phyloP scores from a whole-genome alignment of 1,140 invertebrate species.

The Mamestra configurata region DNA sequence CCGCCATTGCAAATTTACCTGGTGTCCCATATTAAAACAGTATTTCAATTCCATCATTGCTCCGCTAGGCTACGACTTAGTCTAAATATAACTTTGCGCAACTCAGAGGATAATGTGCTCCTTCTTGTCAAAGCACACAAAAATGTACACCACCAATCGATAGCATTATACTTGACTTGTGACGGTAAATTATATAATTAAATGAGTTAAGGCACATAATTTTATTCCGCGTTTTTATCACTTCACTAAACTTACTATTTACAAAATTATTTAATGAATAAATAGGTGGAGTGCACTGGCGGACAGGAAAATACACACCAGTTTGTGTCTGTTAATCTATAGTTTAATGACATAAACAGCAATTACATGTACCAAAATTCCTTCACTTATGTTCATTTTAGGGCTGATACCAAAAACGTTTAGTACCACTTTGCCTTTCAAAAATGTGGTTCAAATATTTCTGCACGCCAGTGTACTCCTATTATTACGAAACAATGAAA shows the following conservation, averaged over 20 bases:
- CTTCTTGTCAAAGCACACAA: constrained; percentile 28
- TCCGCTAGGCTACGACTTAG: background rate
- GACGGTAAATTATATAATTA: constrained; percentile 49
- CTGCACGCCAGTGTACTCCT: constrained; percentile 24
- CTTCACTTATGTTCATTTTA: background rate
- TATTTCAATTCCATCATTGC: background rate
- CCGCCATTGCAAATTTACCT: too few relatives aligned
- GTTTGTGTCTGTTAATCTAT: too few relatives aligned
- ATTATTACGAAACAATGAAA: constrained; percentile 31
- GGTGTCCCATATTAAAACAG: too few relatives aligned
- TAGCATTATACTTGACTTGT: constrained; percentile 43
- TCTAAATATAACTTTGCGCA: background rate
- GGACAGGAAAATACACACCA: constrained; percentile 1
- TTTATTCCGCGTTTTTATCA: constrained; percentile 59
- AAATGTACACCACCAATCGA: constrained; percentile 40
- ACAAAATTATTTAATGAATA: constrained; percentile 62
- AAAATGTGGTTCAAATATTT: background rate
- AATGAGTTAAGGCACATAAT: constrained; percentile 64
- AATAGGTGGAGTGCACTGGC: constrained; percentile 51
- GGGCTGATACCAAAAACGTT: background rate
- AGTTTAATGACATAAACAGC: too few relatives aligned
- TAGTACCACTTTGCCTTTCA: background rate
- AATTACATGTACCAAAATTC: background rate
- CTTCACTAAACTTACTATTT: constrained; percentile 64
- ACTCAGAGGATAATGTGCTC: background rate